Evolutionary conservation across 2,797 vertebrate genomes (phyloP), one percentile per base, ranked within the genome.

Genomic region (Apogon talboti): DNA sequence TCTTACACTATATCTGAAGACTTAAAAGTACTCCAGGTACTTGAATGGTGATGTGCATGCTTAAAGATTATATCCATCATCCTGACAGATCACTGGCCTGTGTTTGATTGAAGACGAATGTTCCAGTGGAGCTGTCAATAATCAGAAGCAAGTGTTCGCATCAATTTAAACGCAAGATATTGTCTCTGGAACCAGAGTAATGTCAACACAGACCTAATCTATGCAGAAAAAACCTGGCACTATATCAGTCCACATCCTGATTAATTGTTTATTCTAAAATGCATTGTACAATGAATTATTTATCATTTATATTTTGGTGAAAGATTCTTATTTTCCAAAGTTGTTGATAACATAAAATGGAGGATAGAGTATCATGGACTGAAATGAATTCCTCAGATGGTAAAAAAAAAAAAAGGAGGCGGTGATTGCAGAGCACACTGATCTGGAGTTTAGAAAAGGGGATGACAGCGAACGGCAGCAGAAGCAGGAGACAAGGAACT

Each of bases 91-190:
- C 9, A 15, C 15, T 40, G 14, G 67, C 56, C 55, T 54, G 42
- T 63, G 11, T 80, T 68, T 66, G 70, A 76, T 14, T 13, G 19
- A 69, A 78, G 71, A 78, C 70, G 78, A 11, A 4, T 49, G 24
- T 18, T 65, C 60, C 24, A 58, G 14, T 33, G 19, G 50, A 78
- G 49, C 48, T 55, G 54, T 60, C 15, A 42, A 46, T 30, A 38
- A 57, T 59, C 55, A 71, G 64, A 78, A 74, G 60, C 18, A 58
- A 75, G 52, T 33, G 47, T 57, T 57, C 24, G 51, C 46, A 51
- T 44, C 58, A 61, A 66, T 77, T 79, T 45, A 61, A 80, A 76
- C n/a, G 46, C 41, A 66, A 78, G 73, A 81, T 73, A 65, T 68
- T 60, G 42, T 70, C 42, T 55, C 48, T 58, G 16, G 53, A 64